These are phyloP conservation scores for Danio kyathit DNA, from an alignment of 2,797 vertebrate genomes.

Conservation along the genomic window DNA sequence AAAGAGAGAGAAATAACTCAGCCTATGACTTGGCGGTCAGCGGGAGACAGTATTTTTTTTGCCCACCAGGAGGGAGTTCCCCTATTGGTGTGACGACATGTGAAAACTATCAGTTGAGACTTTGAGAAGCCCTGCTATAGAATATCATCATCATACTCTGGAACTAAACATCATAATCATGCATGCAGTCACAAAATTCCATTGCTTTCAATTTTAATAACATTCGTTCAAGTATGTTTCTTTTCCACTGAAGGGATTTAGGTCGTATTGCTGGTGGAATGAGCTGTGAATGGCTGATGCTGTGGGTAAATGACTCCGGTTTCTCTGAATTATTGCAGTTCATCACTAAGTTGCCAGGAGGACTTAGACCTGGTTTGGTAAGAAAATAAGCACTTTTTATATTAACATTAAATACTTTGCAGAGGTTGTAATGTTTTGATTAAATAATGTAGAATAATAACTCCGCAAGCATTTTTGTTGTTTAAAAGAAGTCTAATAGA, in stretches of 20 bases:
- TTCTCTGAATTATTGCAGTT: conserved; percentile 81
- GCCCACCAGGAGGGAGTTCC: too few relatives aligned
- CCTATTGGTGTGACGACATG: too few relatives aligned
- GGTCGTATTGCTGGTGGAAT: conserved; percentile 84
- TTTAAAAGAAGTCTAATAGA: too few relatives aligned
- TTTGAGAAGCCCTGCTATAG: too few relatives aligned
- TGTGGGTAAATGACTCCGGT: conserved; percentile 79
- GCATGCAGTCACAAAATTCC: neutral
- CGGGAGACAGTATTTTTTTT: too few relatives aligned
- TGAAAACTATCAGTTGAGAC: too few relatives aligned
- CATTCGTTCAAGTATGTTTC: neutral
- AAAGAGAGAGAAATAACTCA: too few relatives aligned
- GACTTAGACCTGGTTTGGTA: conserved; percentile 85
- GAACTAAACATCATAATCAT: neutral
- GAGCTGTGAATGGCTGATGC: conserved; percentile 82
- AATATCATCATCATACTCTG: neutral
- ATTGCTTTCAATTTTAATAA: neutral
- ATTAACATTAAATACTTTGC: neutral
- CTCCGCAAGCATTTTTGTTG: too few relatives aligned
- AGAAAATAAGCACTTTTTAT: conserved; percentile 59
- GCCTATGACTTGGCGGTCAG: too few relatives aligned
- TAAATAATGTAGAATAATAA: neutral
- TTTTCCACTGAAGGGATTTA: conserved; percentile 75
- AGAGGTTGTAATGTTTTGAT: conserved; percentile 2
- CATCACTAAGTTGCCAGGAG: conserved; percentile 79